These are phyloP conservation scores for Diachrysia chrysitis DNA, from an alignment of 2,888 invertebrate species.

Conservation along the genomic window DNA sequence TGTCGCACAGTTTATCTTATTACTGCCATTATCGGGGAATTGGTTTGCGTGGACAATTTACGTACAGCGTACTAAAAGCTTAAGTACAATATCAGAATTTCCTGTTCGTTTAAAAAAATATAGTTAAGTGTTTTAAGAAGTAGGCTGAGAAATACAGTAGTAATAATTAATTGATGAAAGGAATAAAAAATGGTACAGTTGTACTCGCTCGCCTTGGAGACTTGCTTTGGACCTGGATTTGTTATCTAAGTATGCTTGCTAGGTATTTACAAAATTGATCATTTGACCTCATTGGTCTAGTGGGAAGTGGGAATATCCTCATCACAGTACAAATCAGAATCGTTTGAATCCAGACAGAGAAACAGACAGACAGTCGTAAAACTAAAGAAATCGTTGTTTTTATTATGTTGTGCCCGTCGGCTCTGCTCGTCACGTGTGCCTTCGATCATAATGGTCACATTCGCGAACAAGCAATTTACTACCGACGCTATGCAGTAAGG, in stretches of 20 bases:
- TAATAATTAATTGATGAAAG: too few relatives aligned
- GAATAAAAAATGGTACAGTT: too few relatives aligned
- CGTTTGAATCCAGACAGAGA: constrained; percentile 7
- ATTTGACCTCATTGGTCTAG: background rate
- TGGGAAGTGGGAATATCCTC: background rate
- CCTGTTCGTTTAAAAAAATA: too few relatives aligned
- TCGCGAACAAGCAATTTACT: constrained; percentile 56
- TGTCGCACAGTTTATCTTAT: background rate
- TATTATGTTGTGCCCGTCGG: constrained; percentile 24
- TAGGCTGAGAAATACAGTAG: too few relatives aligned
- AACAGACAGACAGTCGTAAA: constrained; percentile 28
- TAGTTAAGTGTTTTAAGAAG: too few relatives aligned
- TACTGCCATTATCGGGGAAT: background rate
- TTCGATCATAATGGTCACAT: constrained; percentile 50
- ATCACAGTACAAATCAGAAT: background rate
- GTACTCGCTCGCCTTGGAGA: too few relatives aligned
- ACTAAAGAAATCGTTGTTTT: constrained; percentile 13
- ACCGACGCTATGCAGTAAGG: constrained; percentile 37
- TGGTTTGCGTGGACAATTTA: background rate
- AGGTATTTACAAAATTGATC: too few relatives aligned
- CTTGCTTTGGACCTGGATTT: too few relatives aligned
- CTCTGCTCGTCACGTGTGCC: constrained; percentile 57
- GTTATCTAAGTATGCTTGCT: too few relatives aligned
- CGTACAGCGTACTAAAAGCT: background rate
- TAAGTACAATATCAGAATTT: background rate